These are phyloP conservation scores for Acromyrmex charruanus DNA, from an alignment of 1,140 invertebrate genomes.

Conservation along the genomic window DNA sequence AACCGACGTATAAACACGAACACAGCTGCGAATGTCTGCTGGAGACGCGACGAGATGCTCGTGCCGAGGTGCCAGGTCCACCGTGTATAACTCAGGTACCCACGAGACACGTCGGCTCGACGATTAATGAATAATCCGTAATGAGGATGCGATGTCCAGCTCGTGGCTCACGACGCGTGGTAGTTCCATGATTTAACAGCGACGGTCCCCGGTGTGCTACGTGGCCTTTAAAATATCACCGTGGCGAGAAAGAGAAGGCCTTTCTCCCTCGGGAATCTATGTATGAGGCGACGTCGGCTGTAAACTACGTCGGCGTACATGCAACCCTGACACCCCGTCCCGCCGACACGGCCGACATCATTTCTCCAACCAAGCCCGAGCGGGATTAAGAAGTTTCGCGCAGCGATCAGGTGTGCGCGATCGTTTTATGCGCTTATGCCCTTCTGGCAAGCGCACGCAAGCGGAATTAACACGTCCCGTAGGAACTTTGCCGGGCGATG, in stretches of 20 bases:
- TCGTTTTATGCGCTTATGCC: conserved; percentile 50
- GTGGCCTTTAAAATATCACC: conserved; percentile 77
- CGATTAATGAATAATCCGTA: conserved; percentile 84
- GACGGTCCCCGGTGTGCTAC: conserved; percentile 28
- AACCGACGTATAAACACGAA: neutral
- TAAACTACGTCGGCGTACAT: conserved; percentile 56
- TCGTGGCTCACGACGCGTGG: conserved; percentile 69
- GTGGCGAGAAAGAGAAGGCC: conserved; percentile 51
- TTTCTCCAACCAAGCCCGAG: conserved; percentile 28
- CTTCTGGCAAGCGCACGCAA: conserved; percentile 53
- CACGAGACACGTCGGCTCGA: conserved; percentile 39
- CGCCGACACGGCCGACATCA: conserved; percentile 47
- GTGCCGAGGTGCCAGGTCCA: conserved; percentile 46
- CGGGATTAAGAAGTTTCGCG: conserved; percentile 61
- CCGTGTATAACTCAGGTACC: conserved; percentile 52
- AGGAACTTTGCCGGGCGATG: conserved; percentile 3
- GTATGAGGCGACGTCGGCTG: conserved; percentile 55
- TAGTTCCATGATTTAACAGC: conserved; percentile 77
- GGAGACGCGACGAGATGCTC: conserved; percentile 18
- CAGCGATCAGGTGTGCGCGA: conserved; percentile 56
- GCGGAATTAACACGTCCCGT: conserved; percentile 56
- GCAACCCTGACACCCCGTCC: conserved; percentile 43
- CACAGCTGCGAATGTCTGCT: neutral
- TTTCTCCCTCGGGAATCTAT: conserved; percentile 47
- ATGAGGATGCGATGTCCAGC: conserved; percentile 79